Evolutionary conservation across 2,888 invertebrate genomes (phyloP).

Genomic region (Eilema caniola): DNA sequence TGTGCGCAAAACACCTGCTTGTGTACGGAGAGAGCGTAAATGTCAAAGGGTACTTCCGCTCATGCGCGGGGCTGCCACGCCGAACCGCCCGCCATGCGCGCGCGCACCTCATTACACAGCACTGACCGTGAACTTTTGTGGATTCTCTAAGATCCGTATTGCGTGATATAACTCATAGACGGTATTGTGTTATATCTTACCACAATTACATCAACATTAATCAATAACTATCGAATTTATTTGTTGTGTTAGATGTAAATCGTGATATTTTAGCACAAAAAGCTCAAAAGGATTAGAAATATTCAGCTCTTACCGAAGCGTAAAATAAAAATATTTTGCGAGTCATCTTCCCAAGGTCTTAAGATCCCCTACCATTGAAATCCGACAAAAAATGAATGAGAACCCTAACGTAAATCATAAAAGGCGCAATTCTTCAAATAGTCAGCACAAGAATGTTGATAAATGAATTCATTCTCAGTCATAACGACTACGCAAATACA

Average conservation of each 20-base stretch:
- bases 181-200: constrained; percentile 64
- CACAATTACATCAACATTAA: constrained; percentile 40
- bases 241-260: background rate
- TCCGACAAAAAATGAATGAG: constrained; percentile 30
- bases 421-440: constrained; percentile 25
- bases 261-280: background rate
- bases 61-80: constrained; percentile 48
- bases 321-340: constrained; percentile 52
- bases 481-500: constrained; percentile 16
- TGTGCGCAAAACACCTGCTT: constrained; percentile 73
- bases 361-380: constrained; percentile 34
- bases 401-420: constrained; percentile 19
- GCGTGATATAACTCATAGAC: constrained; percentile 67
- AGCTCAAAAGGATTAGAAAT: constrained; percentile 30
- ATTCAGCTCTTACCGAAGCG: constrained; percentile 36
- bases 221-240: background rate
- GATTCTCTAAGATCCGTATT: constrained; percentile 75
- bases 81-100: constrained; percentile 41
- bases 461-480: background rate
- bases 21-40: constrained; percentile 61
- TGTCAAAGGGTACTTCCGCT: constrained; percentile 77
- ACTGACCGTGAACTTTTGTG: constrained; percentile 79
- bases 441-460: constrained; percentile 1
- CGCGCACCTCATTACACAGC: constrained; percentile 48
- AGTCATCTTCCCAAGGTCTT: constrained; percentile 70